Conservation (phyloP, 2,797 vertebrate genomes). For the Gymnocypris eckloni region DNA sequence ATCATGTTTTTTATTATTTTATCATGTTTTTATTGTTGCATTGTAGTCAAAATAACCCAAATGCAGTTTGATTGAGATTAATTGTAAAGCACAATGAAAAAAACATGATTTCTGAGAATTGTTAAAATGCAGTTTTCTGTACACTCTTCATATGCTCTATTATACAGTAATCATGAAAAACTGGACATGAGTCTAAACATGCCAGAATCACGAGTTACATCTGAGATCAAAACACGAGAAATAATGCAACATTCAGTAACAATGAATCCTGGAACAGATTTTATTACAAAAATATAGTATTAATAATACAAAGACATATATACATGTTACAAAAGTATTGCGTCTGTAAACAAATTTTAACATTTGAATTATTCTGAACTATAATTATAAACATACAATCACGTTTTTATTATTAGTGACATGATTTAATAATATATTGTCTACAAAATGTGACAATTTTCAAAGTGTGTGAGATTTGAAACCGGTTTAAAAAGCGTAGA, state of each 20-base stretch:
- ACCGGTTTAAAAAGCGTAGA: constrained; percentile 76
- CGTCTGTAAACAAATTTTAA: neutral
- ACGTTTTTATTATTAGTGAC: no score
- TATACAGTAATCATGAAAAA: neutral
- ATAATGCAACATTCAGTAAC: neutral
- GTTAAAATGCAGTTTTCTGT: no score
- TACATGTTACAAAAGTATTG: constrained; percentile 19
- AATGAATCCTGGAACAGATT: neutral
- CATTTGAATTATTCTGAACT: neutral
- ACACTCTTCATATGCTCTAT: neutral
- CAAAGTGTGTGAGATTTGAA: neutral
- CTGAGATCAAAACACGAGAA: neutral
- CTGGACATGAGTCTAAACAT: neutral
- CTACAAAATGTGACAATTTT: neutral
- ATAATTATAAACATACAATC: neutral
- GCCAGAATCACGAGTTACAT: neutral
- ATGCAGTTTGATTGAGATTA: no score
- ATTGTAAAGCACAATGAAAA: no score
- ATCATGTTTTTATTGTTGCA: no score
- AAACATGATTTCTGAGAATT: no score
- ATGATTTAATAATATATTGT: neutral
- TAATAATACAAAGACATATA: constrained; percentile 1
- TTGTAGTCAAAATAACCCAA: no score
- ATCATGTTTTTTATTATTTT: no score
- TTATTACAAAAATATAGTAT: constrained; percentile 40